These are phyloP conservation scores for Cepaea hortensis DNA, from an alignment of 2,888 invertebrate species.

Conservation along the genomic window DNA sequence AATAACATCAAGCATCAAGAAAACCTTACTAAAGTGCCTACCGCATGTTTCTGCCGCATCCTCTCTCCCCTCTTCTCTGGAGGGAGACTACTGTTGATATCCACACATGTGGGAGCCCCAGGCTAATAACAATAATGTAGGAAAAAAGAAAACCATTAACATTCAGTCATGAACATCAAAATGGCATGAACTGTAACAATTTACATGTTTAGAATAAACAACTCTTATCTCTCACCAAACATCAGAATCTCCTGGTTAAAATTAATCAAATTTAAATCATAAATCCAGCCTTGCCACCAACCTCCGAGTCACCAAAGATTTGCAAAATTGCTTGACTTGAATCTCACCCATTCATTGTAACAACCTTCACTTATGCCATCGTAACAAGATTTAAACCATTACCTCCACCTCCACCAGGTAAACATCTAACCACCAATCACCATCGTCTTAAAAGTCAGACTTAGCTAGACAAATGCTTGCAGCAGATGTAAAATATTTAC, in stretches of 20 bases:
- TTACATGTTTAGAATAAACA: not conserved
- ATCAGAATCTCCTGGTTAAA: no score
- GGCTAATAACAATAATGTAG: slow-evolving; percentile 54
- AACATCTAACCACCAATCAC: not conserved
- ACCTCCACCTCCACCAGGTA: slow-evolving; percentile 26
- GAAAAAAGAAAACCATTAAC: not conserved
- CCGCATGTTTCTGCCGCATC: slow-evolving; percentile 67
- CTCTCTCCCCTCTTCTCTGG: slow-evolving; percentile 57
- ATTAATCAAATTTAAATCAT: not conserved
- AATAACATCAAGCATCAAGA: slow-evolving; percentile 61
- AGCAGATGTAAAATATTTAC: slow-evolving; percentile 37
- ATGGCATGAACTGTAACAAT: not conserved
- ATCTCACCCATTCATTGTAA: not conserved
- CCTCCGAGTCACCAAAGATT: slow-evolving; percentile 1
- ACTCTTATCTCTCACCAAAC: not conserved
- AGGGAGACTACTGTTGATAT: slow-evolving; percentile 63
- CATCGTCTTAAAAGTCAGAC: not conserved
- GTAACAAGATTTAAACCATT: not conserved
- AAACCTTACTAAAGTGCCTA: slow-evolving; percentile 50
- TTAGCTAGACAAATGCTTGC: slow-evolving; percentile 27
- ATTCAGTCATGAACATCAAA: not conserved
- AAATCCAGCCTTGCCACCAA: not conserved
- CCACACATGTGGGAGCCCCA: slow-evolving; percentile 62
- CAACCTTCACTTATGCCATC: slow-evolving; percentile 23
- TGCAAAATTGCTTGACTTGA: slow-evolving; percentile 16